A percentile compares a stretch with the other conserved stretches of the same genome.
These are phyloP conservation scores for Dromaius novaehollandiae DNA, from an alignment of 2,113 vertebrate species.

Conservation along the genomic window DNA sequence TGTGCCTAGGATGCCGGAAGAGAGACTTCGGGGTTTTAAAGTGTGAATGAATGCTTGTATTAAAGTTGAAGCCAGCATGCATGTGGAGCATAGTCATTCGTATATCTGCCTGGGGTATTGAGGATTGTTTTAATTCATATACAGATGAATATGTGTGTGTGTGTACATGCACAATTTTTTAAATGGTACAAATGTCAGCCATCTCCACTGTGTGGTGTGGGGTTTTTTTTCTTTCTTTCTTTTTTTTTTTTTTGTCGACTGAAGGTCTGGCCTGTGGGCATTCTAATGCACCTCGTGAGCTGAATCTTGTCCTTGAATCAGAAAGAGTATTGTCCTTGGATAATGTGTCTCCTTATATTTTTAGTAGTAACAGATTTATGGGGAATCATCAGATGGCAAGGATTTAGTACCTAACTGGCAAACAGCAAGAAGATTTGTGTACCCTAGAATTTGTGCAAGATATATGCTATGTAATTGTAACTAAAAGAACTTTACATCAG, in stretches of 20 bases:
- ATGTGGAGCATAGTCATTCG: neutral
- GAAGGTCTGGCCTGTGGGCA: fast-evolving
- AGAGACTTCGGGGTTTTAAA: neutral
- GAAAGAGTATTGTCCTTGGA: neutral
- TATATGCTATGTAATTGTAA: neutral
- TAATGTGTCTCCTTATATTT: neutral
- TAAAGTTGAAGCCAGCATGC: neutral
- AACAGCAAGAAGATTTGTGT: neutral
- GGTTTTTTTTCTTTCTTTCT: too few relatives aligned
- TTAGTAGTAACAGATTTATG: neutral
- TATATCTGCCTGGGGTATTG: neutral
- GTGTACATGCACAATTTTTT: neutral
- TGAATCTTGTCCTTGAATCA: neutral
- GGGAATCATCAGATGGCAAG: neutral
- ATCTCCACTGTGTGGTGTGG: neutral
- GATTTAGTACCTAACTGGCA: neutral
- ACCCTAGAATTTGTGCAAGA: neutral
- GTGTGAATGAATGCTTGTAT: neutral
- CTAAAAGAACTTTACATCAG: neutral
- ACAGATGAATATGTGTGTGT: too few relatives aligned
- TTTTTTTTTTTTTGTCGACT: neutral
- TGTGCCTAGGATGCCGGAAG: neutral
- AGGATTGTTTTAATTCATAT: neutral
- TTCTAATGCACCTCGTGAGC: neutral
- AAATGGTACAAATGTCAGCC: neutral